A percentile compares a stretch with the other conserved stretches of the same genome.
Evolutionary conservation across 2,888 invertebrate species (phyloP).

Genomic region (Leptinotarsa haldemani): DNA sequence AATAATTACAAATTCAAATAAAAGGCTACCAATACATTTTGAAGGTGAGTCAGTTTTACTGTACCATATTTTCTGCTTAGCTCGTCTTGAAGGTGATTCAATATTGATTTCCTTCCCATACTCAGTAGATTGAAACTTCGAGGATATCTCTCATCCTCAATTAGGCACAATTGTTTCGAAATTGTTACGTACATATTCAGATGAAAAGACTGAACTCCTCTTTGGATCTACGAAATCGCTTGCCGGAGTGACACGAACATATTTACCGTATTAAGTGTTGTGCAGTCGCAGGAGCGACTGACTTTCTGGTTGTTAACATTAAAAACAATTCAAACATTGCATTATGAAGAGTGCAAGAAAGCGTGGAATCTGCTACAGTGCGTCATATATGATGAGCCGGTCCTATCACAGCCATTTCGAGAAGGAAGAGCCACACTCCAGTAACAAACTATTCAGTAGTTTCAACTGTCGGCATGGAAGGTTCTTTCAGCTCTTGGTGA

Average conservation of each 20-base stretch:
- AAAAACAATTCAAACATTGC: conserved; percentile 6
- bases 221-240: conserved; percentile 45
- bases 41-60: too few species aligned
- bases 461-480: neutral
- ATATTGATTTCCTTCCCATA: neutral
- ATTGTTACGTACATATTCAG: conserved; percentile 36
- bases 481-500: neutral
- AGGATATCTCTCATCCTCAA: conserved; percentile 17
- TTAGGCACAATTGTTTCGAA: conserved; percentile 37
- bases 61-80: too few species aligned
- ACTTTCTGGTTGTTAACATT: conserved; percentile 61
- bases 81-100: neutral
- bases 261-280: conserved; percentile 60
- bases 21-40: too few species aligned
- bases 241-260: conserved; percentile 43
- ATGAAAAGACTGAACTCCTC: conserved; percentile 49
- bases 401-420: conserved; percentile 28
- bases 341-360: conserved; percentile 3
- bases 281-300: conserved; percentile 54
- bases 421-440: conserved; percentile 24
- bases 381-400: conserved; percentile 41
- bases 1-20: too few species aligned
- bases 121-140: neutral
- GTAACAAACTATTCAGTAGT: neutral
- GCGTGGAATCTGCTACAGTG: conserved; percentile 42